phyloP scores from a whole-genome alignment of 2,888 invertebrate species.

The Lycophotia porphyrea region DNA sequence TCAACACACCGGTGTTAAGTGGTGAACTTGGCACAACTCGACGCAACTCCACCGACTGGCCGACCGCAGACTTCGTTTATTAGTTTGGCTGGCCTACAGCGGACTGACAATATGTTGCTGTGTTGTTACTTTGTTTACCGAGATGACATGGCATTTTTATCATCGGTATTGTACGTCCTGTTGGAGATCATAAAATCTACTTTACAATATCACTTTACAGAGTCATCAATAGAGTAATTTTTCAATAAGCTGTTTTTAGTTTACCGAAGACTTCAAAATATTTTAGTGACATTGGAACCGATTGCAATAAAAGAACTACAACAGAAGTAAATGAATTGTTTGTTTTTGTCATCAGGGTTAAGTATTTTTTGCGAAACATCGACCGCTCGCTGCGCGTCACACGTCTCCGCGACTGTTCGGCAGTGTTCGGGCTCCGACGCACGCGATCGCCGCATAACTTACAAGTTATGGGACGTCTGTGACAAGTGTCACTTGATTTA shows the following conservation, averaged over 20 bases:
- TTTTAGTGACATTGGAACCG: background rate
- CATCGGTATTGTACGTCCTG: background rate
- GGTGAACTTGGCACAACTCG: conserved; percentile 54
- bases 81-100: conserved; percentile 57
- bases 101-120: conserved; percentile 47
- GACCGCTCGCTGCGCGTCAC: background rate
- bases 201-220: background rate
- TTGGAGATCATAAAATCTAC: background rate
- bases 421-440: conserved; percentile 50
- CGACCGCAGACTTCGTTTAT: conserved; percentile 63
- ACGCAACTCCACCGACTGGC: conserved; percentile 38
- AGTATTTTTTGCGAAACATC: background rate
- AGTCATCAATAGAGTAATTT: background rate
- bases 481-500: conserved; percentile 83
- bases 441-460: conserved; percentile 79
- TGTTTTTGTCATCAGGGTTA: background rate
- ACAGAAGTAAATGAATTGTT: background rate
- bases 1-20: conserved; percentile 51
- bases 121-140: conserved; percentile 21
- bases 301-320: background rate
- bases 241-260: background rate
- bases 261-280: too few species aligned
- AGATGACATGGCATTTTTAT: background rate
- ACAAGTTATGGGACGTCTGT: conserved; percentile 79
- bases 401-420: conserved; percentile 18